Evolutionary conservation across 2,113 vertebrate species (phyloP).

Genomic region (Spilogale gracilis): DNA sequence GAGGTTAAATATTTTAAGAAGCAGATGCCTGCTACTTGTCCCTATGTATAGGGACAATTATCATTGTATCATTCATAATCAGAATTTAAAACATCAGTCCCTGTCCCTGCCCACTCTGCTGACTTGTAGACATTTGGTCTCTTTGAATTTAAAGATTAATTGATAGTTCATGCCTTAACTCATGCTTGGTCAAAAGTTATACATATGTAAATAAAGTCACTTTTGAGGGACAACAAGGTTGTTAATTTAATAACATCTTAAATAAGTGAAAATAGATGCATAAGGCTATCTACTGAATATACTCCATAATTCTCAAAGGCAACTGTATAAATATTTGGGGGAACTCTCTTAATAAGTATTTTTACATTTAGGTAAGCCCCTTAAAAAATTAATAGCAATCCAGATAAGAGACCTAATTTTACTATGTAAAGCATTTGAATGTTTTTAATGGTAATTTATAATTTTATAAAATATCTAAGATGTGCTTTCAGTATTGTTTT

Average conservation of each 20-base stretch:
- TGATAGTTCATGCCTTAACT: not conserved
- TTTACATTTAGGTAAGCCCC: not conserved
- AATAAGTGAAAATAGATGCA: not conserved
- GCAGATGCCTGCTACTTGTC: not conserved
- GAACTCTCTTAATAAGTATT: conserved; percentile 26
- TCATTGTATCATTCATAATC: not conserved
- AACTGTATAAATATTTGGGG: not conserved
- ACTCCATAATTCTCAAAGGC: conserved; percentile 9
- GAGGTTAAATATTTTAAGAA: not conserved
- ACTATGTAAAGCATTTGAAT: not conserved
- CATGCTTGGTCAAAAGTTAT: not conserved
- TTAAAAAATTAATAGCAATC: conserved; percentile 3
- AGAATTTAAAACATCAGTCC: not conserved
- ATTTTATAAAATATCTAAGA: conserved; percentile 13
- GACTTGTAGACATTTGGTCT: conserved; percentile 22
- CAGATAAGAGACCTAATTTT: not conserved
- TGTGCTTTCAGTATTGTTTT: not conserved
- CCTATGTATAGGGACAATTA: not conserved
- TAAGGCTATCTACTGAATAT: conserved; percentile 12
- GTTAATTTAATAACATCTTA: not conserved
- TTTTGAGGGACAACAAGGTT: not conserved
- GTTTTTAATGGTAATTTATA: not conserved
- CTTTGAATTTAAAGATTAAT: not conserved
- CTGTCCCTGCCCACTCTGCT: not conserved
- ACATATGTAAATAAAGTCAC: not conserved